Evolutionary conservation across 2,797 vertebrate species (phyloP).

Genomic region (Xiphorhynchus erythropygius): DNA sequence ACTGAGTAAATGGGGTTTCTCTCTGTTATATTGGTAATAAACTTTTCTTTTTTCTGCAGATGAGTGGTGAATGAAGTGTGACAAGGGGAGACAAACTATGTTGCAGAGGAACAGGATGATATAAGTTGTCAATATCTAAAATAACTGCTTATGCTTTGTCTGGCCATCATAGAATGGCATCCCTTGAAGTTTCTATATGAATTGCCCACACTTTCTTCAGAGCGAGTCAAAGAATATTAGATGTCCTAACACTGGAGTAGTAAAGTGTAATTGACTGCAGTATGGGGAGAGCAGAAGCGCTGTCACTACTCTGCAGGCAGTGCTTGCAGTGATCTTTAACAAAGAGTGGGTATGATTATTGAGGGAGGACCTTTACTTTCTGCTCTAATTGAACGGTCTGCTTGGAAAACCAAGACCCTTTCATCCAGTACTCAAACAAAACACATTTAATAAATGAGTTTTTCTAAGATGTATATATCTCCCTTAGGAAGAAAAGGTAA

Average conservation of each 20-base stretch:
- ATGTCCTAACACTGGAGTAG: neutral
- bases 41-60: neutral
- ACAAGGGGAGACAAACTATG: neutral
- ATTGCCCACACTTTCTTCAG: neutral
- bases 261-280: neutral
- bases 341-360: neutral
- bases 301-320: neutral
- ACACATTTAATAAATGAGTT: neutral
- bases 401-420: neutral
- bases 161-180: neutral
- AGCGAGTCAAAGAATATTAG: neutral
- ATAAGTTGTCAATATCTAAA: neutral
- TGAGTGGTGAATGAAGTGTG: neutral
- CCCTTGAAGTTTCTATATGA: neutral
- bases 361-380: neutral
- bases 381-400: neutral
- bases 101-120: neutral
- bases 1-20: neutral
- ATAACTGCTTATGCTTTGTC: neutral
- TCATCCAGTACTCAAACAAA: neutral
- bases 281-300: neutral
- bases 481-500: neutral
- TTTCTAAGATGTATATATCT: neutral
- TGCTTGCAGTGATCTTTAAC: neutral
- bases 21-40: neutral